These are phyloP conservation scores for Anisognathus igniventris DNA, from an alignment of 2,797 vertebrate species.

Conservation along the genomic window DNA sequence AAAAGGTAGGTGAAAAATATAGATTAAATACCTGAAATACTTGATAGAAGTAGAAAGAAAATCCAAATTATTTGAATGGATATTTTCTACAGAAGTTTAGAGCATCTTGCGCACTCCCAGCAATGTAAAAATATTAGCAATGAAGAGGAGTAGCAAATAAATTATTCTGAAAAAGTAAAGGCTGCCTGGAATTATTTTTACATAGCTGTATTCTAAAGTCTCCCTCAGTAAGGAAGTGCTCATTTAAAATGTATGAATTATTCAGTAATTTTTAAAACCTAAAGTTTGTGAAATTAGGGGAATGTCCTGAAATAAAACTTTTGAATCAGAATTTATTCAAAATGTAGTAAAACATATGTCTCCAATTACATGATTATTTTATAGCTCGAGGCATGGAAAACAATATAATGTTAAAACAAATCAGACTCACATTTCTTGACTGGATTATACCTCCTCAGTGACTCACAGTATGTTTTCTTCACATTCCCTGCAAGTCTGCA, in stretches of 20 bases:
- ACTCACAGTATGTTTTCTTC: slow-evolving; percentile 19
- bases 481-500: background rate
- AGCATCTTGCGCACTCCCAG: background rate
- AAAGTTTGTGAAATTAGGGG: slow-evolving; percentile 42
- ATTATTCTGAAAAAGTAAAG: slow-evolving; percentile 39
- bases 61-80: background rate
- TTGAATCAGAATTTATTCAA: slow-evolving; percentile 46
- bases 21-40: background rate
- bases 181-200: slow-evolving; percentile 40
- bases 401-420: slow-evolving; percentile 52
- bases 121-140: slow-evolving; percentile 19
- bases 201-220: background rate
- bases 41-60: background rate
- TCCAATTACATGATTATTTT: slow-evolving; percentile 64
- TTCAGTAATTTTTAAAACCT: slow-evolving; percentile 42
- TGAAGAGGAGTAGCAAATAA: background rate
- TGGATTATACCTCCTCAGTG: slow-evolving; percentile 30
- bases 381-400: slow-evolving; percentile 51
- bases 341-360: slow-evolving; percentile 34
- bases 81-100: background rate
- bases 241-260: slow-evolving; percentile 58
- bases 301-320: slow-evolving; percentile 45
- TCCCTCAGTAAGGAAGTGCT: slow-evolving; percentile 3
- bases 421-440: slow-evolving; percentile 27
- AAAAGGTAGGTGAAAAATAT: background rate